phyloP scores from a whole-genome alignment of 1,140 invertebrate species.

The Dolichoris vasculosae region DNA sequence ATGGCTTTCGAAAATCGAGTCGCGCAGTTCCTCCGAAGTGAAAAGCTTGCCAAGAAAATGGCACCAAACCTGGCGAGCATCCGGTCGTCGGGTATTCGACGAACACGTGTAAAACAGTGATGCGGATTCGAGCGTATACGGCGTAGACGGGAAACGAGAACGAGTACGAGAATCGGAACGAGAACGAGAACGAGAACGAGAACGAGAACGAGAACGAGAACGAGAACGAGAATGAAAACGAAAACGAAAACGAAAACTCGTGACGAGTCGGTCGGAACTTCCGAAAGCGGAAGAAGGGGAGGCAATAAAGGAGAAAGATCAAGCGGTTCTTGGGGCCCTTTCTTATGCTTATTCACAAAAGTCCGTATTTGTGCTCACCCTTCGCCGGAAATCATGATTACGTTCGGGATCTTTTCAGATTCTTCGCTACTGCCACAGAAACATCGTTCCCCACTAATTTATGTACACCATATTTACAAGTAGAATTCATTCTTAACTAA shows the following conservation, averaged over 20 bases:
- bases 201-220: conserved; percentile 13
- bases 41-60: conserved; percentile 11
- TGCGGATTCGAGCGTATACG: neutral
- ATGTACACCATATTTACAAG: neutral
- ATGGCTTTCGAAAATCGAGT: neutral
- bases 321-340: neutral
- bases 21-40: neutral
- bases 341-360: conserved; percentile 15
- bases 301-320: conserved; percentile 29
- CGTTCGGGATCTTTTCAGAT: conserved; percentile 1
- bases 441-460: neutral
- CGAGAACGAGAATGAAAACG: neutral
- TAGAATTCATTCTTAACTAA: neutral
- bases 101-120: conserved; percentile 6
- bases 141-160: neutral
- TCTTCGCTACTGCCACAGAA: neutral
- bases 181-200: neutral
- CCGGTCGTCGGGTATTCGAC: neutral
- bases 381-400: conserved; percentile 25
- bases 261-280: conserved; percentile 2
- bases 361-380: neutral
- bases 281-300: conserved; percentile 34
- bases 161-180: no score
- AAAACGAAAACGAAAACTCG: neutral
- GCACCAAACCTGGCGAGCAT: neutral